A percentile compares a stretch with the other conserved stretches of the same genome.
Evolutionary conservation across 2,888 invertebrate species (phyloP).

Genomic region (Baccha elongata): DNA sequence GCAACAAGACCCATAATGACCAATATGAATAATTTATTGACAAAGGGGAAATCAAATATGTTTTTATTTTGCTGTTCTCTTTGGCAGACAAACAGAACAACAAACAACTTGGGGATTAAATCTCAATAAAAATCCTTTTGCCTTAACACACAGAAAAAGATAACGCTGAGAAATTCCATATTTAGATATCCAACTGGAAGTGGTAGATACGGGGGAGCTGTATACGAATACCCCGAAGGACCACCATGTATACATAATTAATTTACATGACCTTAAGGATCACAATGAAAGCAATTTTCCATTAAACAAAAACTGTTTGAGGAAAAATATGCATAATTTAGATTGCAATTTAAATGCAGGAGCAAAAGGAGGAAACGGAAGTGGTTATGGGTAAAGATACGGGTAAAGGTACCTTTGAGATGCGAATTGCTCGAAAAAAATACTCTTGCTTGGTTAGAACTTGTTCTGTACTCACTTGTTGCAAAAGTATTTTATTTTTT

Average conservation of each 20-base stretch:
- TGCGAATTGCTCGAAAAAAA: background rate
- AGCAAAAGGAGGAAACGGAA: constrained; percentile 3
- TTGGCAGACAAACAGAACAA: background rate
- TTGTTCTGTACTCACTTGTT: constrained; percentile 1
- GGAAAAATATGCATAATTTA: constrained; percentile 13
- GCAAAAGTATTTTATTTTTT: constrained; percentile 1
- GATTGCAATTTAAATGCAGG: constrained; percentile 16
- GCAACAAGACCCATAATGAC: background rate
- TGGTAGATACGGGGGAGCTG: background rate
- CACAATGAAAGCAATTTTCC: constrained; percentile 15
- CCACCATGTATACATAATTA: constrained; percentile 10
- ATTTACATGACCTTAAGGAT: constrained; percentile 16
- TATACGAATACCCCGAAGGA: background rate
- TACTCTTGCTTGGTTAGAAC: background rate
- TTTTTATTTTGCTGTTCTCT: background rate
- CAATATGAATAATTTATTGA: background rate
- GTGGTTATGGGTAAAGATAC: background rate
- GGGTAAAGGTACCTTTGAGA: background rate
- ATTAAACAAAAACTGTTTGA: background rate
- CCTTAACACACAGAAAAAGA: background rate
- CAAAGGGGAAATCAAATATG: background rate
- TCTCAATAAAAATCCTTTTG: background rate
- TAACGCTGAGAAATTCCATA: background rate
- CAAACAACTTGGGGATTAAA: background rate
- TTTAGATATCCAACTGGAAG: background rate